Evolutionary conservation across 2,113 vertebrate genomes (phyloP).

Genomic region (Actinemys pallida): DNA sequence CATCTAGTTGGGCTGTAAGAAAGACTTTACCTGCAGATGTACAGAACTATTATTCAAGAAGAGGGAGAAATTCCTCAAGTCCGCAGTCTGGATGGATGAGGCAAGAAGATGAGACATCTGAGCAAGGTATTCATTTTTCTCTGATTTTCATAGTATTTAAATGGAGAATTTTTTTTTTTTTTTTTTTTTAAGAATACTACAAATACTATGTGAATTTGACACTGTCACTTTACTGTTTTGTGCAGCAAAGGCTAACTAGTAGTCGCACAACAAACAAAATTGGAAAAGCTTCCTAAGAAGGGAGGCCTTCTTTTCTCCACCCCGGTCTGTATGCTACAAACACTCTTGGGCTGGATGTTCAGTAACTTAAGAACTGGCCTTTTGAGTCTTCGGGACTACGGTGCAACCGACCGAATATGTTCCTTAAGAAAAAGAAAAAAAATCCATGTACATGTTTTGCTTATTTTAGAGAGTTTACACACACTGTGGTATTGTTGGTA

Average conservation of each 20-base stretch:
- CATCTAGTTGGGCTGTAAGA: slow-evolving; percentile 96
- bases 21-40: slow-evolving; percentile 96
- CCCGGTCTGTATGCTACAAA: not conserved
- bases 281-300: not conserved
- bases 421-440: not conserved
- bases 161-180: not conserved
- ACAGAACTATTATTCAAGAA: slow-evolving; percentile 96
- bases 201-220: not conserved
- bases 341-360: not conserved
- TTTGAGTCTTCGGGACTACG: not conserved
- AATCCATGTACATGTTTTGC: not conserved
- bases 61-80: slow-evolving; percentile 85
- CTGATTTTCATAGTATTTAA: not conserved
- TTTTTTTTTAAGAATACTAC: not conserved
- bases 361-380: not conserved
- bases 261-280: not conserved
- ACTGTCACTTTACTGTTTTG: not conserved
- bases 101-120: slow-evolving; percentile 87
- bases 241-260: not conserved
- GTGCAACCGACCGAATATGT: not conserved
- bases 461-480: not conserved
- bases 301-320: not conserved
- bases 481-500: not conserved
- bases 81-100: slow-evolving; percentile 86
- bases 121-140: slow-evolving; percentile 78